These are phyloP conservation scores for Melinopterus prodromus DNA, from an alignment of 2,888 invertebrate species.

Conservation along the genomic window DNA sequence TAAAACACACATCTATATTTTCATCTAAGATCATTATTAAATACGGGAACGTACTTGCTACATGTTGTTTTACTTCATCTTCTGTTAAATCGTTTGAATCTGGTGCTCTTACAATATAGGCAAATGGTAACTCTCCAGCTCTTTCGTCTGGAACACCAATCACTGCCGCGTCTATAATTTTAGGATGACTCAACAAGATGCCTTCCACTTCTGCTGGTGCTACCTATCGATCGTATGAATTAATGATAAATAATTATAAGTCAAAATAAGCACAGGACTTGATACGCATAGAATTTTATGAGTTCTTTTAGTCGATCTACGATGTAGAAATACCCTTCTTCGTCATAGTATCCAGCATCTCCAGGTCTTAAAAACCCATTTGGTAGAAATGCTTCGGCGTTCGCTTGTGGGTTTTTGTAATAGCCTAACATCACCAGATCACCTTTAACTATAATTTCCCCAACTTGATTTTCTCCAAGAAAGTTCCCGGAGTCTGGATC, in stretches of 20 bases:
- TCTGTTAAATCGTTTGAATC: conserved; percentile 61
- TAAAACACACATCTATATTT: too few relatives aligned
- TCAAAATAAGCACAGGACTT: background rate
- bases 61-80: conserved; percentile 54
- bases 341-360: conserved; percentile 65
- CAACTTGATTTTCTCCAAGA: conserved; percentile 68
- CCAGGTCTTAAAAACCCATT: conserved; percentile 78
- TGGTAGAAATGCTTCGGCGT: conserved; percentile 67
- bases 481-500: conserved; percentile 68
- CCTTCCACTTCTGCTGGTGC: conserved; percentile 88
- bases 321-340: conserved; percentile 64
- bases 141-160: conserved; percentile 78
- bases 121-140: conserved; percentile 79
- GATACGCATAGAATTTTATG: too few relatives aligned
- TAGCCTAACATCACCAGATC: conserved; percentile 83
- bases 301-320: conserved; percentile 46
- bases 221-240: conserved; percentile 80
- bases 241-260: conserved; percentile 69
- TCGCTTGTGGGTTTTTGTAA: conserved; percentile 74
- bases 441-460: conserved; percentile 84
- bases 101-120: conserved; percentile 75
- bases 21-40: background rate
- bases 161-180: conserved; percentile 82
- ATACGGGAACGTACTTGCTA: conserved; percentile 54
- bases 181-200: conserved; percentile 73